These are phyloP conservation scores for Agapornis roseicollis DNA, from an alignment of 2,113 vertebrate genomes.

Conservation along the genomic window DNA sequence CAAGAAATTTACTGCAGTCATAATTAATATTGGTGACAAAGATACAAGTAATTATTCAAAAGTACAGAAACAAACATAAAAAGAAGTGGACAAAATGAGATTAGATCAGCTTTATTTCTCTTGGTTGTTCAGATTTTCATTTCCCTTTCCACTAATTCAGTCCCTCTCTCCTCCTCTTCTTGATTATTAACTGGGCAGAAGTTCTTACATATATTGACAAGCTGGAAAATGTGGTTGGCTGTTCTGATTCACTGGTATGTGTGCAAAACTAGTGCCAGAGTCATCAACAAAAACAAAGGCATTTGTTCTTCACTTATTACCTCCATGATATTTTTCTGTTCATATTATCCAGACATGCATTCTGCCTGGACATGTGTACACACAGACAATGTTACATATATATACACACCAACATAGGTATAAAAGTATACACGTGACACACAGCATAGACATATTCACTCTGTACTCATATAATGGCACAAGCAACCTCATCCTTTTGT, in stretches of 20 bases:
- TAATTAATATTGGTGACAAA: not conserved
- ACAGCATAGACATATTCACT: not conserved
- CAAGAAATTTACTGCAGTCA: not conserved
- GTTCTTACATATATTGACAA: not conserved
- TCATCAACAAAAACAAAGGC: not conserved
- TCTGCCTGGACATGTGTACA: not conserved
- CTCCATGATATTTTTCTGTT: not conserved
- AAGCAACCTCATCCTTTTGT: not conserved
- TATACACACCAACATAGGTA: not conserved
- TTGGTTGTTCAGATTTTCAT: not conserved
- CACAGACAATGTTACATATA: not conserved
- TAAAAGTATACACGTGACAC: not conserved
- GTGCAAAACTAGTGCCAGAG: not conserved
- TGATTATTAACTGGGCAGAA: not conserved
- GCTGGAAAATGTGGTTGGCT: not conserved
- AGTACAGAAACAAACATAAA: not conserved
- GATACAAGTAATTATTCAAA: not conserved
- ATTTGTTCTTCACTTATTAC: not conserved
- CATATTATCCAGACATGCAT: not conserved
- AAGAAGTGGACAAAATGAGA: not conserved
- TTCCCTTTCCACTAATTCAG: not conserved
- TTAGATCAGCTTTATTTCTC: not conserved
- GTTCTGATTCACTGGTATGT: not conserved
- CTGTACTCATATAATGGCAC: not conserved
- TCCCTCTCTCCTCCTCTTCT: not conserved